A percentile compares a stretch with the other conserved stretches of the same genome.
Evolutionary conservation across 2,888 invertebrate genomes (phyloP).

Genomic region (Aporophyla nigra): DNA sequence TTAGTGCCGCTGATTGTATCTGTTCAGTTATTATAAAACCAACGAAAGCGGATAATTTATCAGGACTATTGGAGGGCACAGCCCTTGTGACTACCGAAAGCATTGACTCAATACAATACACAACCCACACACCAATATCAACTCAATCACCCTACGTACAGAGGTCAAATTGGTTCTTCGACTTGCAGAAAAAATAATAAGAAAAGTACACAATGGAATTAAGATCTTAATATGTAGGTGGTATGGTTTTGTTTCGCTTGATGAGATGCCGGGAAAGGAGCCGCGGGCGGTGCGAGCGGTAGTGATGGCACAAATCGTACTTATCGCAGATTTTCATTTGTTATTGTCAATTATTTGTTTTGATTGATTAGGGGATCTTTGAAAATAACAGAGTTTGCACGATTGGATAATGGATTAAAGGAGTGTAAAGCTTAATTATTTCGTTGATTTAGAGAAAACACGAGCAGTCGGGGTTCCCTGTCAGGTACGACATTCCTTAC

Average conservation of each 20-base stretch:
- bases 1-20: conserved; percentile 61
- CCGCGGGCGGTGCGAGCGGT: conserved; percentile 72
- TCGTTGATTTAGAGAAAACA: neutral
- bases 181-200: conserved; percentile 67
- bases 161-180: conserved; percentile 46
- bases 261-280: conserved; percentile 57
- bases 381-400: conserved; percentile 38
- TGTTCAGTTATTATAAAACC: conserved; percentile 64
- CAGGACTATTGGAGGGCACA: conserved; percentile 65
- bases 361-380: conserved; percentile 53
- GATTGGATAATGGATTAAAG: conserved; percentile 37
- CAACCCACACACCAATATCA: conserved; percentile 45
- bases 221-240: conserved; percentile 70
- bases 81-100: conserved; percentile 73
- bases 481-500: too few species aligned
- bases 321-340: conserved; percentile 53
- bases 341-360: conserved; percentile 57
- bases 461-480: too few species aligned
- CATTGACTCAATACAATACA: conserved; percentile 70
- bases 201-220: conserved; percentile 69
- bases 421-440: conserved; percentile 13
- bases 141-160: conserved; percentile 50
- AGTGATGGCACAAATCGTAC: conserved; percentile 74
- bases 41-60: conserved; percentile 62
- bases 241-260: conserved; percentile 74